Base-by-base conservation (phyloP, 2,888 invertebrate species). In the Chymomyza caudatula region DNA sequence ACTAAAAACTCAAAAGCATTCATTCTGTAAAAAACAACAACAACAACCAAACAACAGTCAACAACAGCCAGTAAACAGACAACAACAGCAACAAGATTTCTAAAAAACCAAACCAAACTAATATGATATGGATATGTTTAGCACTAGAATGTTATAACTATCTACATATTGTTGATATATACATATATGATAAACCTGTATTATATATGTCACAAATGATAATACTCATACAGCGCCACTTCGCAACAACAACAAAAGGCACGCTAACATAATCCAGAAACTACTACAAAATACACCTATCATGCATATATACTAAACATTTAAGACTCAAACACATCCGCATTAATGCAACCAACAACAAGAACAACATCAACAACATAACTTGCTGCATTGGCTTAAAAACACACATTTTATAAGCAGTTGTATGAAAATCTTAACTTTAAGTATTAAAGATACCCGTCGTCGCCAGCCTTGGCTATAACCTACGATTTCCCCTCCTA, bases 1-100 rank as follows among this genome's bases (percentile, higher is more conserved):
- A 89, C 87, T 90, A 89, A 84, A 74, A 37, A 62, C 29, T 43
- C 6, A 44, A 61, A 52, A 69, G 63, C 72, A 78, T 78, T 70
- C 82, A 78, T 69, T 67, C 73, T 81, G 78, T 73, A 83, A 63
- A 69, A 78, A 80, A 53, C 52, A 79, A 68, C 67, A 71, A 71
- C 74, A 67, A 74, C 29, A 43, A 60, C 44, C 49, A 56, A 58
- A 66, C 58, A 54, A 71, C 49, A 56, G 54, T 61, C 58, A 54
- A 71, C 61, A 64, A 84, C 47, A 25, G n/a, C n/a, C n/a, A n/a
- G n/a, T n/a, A n/a, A 49, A 49, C 51, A 20, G 51, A 20, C 23
- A 59, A 56, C 17, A 59, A 59, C 19, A 53, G 52, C 61, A 64
- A 55, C 53, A 47, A 71, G 57, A 62, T 70, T 58, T 37, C 47